phyloP scores from a whole-genome alignment of 2,797 vertebrate genomes.

The Chelidonichthys spinosus region DNA sequence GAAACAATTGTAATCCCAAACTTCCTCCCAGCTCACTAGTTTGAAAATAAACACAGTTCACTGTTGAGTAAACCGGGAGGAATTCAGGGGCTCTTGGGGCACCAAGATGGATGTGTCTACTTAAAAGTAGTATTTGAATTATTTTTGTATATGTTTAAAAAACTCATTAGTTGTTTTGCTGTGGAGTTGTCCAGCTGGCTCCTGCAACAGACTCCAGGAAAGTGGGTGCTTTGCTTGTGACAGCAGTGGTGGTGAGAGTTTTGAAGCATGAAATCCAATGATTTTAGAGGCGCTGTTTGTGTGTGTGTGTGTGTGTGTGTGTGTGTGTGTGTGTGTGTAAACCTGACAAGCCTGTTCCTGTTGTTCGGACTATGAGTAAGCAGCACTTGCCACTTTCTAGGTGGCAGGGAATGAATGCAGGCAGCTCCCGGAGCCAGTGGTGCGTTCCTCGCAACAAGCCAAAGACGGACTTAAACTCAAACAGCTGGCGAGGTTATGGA shows the following conservation, averaged over 20 bases:
- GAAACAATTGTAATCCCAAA: constrained; percentile 12
- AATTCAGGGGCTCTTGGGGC: neutral
- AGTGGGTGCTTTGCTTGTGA: constrained; percentile 22
- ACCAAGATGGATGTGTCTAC: neutral
- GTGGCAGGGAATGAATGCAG: constrained; percentile 13
- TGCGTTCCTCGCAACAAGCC: constrained; percentile 5
- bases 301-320: neutral
- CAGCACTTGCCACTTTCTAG: constrained; percentile 8
- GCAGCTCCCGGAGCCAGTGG: constrained; percentile 5
- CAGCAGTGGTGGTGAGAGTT: constrained; percentile 25
- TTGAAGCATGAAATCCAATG: constrained; percentile 40
- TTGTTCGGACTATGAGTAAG: constrained; percentile 39
- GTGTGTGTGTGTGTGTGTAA: constrained; percentile 34
- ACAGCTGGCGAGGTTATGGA: constrained; percentile 9
- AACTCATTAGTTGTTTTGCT: neutral
- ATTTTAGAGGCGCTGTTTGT: constrained; percentile 15
- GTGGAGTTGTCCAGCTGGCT: constrained; percentile 17
- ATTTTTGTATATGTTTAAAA: neutral
- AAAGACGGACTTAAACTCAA: constrained; percentile 5
- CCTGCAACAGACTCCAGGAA: constrained; percentile 29
- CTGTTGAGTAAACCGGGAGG: neutral
- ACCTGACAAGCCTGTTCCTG: constrained; percentile 32
- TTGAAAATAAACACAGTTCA: constrained; percentile 21
- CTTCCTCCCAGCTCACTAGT: constrained; percentile 2
- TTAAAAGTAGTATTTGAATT: neutral